phyloP scores from a whole-genome alignment of 2,888 invertebrate species.

The Hybos culiciformis region DNA sequence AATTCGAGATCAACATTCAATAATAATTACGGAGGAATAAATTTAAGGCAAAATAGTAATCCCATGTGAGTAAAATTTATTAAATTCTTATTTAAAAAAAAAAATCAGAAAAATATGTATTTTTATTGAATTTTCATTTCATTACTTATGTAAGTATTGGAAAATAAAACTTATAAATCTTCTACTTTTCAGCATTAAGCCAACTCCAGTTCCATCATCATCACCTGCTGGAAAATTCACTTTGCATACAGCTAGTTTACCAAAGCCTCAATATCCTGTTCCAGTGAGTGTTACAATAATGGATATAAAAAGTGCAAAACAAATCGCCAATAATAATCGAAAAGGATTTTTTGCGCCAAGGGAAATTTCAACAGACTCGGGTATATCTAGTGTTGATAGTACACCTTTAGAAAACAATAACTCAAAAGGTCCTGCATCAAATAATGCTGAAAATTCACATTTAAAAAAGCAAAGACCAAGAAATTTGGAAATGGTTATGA shows the following conservation, averaged over 20 bases:
- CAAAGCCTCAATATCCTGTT: conserved; percentile 56
- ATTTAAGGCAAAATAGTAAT: no score
- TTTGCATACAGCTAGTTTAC: conserved; percentile 57
- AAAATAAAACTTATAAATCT: conserved; percentile 4
- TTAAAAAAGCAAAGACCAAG: conserved; percentile 42
- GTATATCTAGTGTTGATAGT: conserved; percentile 33
- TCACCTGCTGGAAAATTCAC: conserved; percentile 45
- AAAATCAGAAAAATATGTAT: not conserved
- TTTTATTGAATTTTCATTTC: not conserved
- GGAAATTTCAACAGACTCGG: conserved; percentile 35
- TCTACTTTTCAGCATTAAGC: conserved; percentile 24
- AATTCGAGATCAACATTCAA: conserved; percentile 23
- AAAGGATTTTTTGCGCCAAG: conserved; percentile 32
- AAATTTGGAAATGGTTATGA: conserved; percentile 60
- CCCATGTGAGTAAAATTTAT: not conserved
- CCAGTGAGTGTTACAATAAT: conserved; percentile 35
- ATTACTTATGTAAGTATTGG: no score
- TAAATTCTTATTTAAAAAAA: not conserved
- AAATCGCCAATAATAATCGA: conserved; percentile 55
- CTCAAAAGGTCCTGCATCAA: conserved; percentile 16
- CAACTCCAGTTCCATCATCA: conserved; percentile 23
- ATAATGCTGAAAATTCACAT: conserved; percentile 25
- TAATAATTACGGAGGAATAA: conserved; percentile 30
- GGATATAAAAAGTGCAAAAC: conserved; percentile 58
- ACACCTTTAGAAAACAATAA: conserved; percentile 20